Conservation (phyloP, 2,797 vertebrate species). For the Cossypha heuglini region DNA sequence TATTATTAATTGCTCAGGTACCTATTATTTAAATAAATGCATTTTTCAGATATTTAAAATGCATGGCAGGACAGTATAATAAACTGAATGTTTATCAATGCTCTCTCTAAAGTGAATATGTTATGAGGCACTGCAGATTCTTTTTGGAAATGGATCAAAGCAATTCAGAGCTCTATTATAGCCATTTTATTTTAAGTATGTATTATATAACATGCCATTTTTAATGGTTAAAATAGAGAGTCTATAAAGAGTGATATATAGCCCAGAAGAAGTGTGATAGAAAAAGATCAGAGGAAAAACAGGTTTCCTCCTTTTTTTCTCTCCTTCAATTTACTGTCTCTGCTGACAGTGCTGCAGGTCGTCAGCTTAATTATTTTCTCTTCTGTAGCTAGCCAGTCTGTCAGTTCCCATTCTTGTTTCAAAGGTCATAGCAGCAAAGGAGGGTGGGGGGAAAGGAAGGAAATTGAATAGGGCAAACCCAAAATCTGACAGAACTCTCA, state of each 20-base stretch:
- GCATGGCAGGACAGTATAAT: not conserved
- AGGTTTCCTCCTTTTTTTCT: not conserved
- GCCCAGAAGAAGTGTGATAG: not conserved
- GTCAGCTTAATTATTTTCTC: not conserved
- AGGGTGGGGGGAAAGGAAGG: not conserved
- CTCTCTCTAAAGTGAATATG: not conserved
- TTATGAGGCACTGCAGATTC: not conserved
- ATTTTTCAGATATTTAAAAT: slow-evolving; percentile 18
- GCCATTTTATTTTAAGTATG: not conserved
- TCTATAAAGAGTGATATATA: not conserved
- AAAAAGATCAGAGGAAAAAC: not conserved
- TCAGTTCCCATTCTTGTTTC: not conserved
- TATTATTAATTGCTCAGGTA: slow-evolving; percentile 8
- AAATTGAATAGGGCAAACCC: not conserved
- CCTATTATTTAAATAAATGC: not conserved
- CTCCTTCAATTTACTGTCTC: not conserved
- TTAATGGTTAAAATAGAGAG: not conserved
- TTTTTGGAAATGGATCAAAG: not conserved
- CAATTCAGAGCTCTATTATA: not conserved
- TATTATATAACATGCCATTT: not conserved
- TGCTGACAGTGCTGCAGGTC: not conserved
- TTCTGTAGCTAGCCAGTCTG: not conserved
- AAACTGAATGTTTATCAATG: not conserved
- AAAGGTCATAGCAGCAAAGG: not conserved
- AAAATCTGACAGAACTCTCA: not conserved